Percentiles rank a stretch among this genome's conserved stretches.
Evolutionary conservation across 2,888 invertebrate species (phyloP).

Genomic region (Tribolium freemani): DNA sequence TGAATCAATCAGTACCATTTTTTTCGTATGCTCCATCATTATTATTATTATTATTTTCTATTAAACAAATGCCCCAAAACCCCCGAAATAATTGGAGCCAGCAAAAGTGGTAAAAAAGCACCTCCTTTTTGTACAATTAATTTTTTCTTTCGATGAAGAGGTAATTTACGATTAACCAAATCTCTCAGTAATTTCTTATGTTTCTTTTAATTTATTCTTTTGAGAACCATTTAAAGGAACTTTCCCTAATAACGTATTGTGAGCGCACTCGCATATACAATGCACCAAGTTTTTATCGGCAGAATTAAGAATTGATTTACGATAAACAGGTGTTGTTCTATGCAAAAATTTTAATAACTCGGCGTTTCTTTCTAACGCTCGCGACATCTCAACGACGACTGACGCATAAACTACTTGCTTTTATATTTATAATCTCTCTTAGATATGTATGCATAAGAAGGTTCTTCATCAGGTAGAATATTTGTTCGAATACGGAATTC

Average conservation of each 20-base stretch:
- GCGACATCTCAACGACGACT: slow-evolving; percentile 25
- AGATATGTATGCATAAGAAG: slow-evolving; percentile 16
- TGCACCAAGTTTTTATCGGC: slow-evolving; percentile 23
- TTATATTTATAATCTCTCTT: slow-evolving; percentile 31
- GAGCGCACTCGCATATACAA: slow-evolving; percentile 17
- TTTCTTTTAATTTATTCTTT: slow-evolving; percentile 5
- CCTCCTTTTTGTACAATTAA: slow-evolving; percentile 9
- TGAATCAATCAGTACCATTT: slow-evolving; percentile 36
- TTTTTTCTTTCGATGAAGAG: background rate
- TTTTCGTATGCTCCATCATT: slow-evolving; percentile 36
- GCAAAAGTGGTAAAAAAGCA: slow-evolving; percentile 15
- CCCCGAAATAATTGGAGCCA: slow-evolving; percentile 16
- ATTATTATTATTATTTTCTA: too few species aligned
- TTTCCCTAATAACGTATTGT: slow-evolving; percentile 14
- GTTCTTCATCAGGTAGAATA: slow-evolving; percentile 33
- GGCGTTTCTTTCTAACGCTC: slow-evolving; percentile 7
- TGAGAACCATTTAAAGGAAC: slow-evolving; percentile 2
- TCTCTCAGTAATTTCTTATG: background rate
- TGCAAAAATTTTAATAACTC: slow-evolving; percentile 17
- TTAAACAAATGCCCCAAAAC: slow-evolving; percentile 9
- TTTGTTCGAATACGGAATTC: slow-evolving; percentile 37
- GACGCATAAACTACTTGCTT: background rate
- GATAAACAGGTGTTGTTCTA: slow-evolving; percentile 6
- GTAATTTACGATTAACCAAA: background rate
- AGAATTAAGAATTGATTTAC: slow-evolving; percentile 28